A percentile compares a stretch with the other conserved stretches of the same genome.
These are phyloP conservation scores for Mizuhopecten yessoensis DNA, from an alignment of 1,140 invertebrate genomes.

Conservation along the genomic window DNA sequence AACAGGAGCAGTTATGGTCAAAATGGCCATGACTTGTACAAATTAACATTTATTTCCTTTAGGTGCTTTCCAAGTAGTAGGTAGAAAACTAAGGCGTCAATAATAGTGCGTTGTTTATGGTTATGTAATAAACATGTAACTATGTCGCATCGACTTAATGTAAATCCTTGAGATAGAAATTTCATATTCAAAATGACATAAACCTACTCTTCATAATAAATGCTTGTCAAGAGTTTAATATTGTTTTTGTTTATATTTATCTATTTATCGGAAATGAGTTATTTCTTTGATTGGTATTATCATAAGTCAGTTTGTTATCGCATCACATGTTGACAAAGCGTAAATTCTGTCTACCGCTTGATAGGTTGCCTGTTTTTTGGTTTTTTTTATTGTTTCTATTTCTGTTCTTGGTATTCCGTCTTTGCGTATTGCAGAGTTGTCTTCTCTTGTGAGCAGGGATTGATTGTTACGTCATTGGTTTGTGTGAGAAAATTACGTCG, in stretches of 20 bases:
- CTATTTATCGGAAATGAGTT: no score
- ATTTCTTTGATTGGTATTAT: no score
- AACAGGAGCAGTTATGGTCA: background rate
- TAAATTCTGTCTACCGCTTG: no score
- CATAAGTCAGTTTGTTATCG: no score
- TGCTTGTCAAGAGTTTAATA: background rate
- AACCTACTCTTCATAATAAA: background rate
- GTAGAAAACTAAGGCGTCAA: background rate
- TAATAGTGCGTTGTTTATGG: background rate
- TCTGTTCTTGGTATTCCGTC: no score
- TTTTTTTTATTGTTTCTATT: no score
- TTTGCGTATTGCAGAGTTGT: no score
- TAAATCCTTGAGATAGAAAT: background rate
- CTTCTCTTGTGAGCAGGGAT: no score
- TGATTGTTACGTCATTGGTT: no score
- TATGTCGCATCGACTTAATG: background rate
- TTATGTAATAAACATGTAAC: background rate
- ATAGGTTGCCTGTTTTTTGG: no score
- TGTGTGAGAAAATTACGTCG: no score
- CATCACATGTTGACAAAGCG: no score
- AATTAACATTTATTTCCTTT: background rate
- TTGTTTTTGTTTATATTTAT: background rate
- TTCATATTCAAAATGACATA: conserved; percentile 29
- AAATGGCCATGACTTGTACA: background rate
- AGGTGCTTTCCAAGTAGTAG: background rate